Base-by-base conservation (phyloP, 1,140 invertebrate species). In the Zaprionus camerounensis region DNA sequence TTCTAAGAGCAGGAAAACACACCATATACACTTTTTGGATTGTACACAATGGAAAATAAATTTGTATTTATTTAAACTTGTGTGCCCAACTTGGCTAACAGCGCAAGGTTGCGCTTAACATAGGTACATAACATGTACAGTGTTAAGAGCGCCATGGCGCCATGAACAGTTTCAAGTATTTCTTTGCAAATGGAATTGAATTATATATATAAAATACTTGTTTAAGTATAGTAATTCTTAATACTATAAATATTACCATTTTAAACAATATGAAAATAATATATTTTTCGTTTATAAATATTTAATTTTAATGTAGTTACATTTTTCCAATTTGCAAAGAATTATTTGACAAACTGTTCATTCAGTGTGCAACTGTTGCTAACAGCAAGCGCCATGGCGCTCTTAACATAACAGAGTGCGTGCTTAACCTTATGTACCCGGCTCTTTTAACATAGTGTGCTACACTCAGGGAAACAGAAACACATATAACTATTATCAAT, bases 31-130 rank as follows among this genome's bases (percentile, higher is more conserved):
- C 13, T 44, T 36, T 57, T 51, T 28, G 38, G 31, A 59, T 68
- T 58, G 73, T 71, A 76, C 41, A 71, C 69, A 76, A 71, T 56
- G 55, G 55, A n/a, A 80, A 80, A 80, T 80, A 71, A 58, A 76
- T 67, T 71, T 76, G 53, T 76, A 81, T 69, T 85, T 79, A 81
- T 85, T 78, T 69, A 79, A 79, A 76, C 38, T 15, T 44, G 68
- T 71, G 72, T 17, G 34, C 17, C 28, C 31, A 34, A 34, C 31
- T 68, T 46, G 26, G 31, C 13, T n/a, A 59, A 56, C 53, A 56
- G 53, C 41, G 24, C 9, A 3, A 11, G 31, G 12, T n/a, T 31
- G 6, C 31, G 0, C 5, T 15, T 51, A 51, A 51, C 20, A 22
- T 34, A 34, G 3, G 3, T 34, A 9, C 9, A 34, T 20, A 13